Evolutionary conservation across 2,113 vertebrate genomes (phyloP).

Genomic region (Synchiropus splendidus): DNA sequence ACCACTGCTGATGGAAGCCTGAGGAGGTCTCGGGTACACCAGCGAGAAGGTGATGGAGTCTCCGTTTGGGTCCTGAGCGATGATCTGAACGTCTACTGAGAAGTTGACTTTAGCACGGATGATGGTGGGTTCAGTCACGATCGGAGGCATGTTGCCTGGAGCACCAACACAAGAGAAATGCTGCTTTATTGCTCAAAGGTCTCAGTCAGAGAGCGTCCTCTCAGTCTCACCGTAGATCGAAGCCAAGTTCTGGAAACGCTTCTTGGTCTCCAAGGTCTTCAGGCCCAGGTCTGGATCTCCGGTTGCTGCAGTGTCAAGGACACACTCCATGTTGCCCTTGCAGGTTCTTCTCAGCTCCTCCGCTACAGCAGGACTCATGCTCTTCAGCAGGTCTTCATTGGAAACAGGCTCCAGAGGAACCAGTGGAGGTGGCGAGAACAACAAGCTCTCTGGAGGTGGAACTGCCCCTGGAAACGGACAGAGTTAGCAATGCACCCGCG

Average conservation of each 20-base stretch:
- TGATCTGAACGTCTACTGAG: slow-evolving; percentile 46
- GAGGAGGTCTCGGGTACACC: slow-evolving; percentile 54
- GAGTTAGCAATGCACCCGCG: no score
- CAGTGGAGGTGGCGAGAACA: slow-evolving; percentile 43
- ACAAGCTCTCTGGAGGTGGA: slow-evolving; percentile 68
- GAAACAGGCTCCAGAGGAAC: slow-evolving; percentile 28
- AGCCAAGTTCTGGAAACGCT: slow-evolving; percentile 35
- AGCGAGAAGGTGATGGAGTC: slow-evolving; percentile 66
- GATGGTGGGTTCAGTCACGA: slow-evolving; percentile 58
- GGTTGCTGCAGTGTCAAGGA: slow-evolving; percentile 61
- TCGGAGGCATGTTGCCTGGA: slow-evolving; percentile 68
- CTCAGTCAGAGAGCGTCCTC: no score
- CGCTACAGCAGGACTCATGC: slow-evolving; percentile 35
- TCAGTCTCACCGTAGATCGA: slow-evolving; percentile 51
- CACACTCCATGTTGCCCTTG: slow-evolving; percentile 49
- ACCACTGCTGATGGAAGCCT: slow-evolving; percentile 58
- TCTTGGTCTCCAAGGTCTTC: slow-evolving; percentile 44
- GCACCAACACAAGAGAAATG: no score
- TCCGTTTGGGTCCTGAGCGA: slow-evolving; percentile 61
- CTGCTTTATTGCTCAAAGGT: no score
- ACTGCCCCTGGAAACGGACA: slow-evolving; percentile 62
- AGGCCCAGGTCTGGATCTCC: slow-evolving; percentile 47
- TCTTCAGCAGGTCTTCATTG: slow-evolving; percentile 38
- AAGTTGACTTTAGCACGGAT: slow-evolving; percentile 60
- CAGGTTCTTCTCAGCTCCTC: slow-evolving; percentile 49